Evolutionary conservation across 2,797 vertebrate genomes (phyloP), one percentile per base, ranked within the genome.

Genomic region (Acanthopagrus latus): DNA sequence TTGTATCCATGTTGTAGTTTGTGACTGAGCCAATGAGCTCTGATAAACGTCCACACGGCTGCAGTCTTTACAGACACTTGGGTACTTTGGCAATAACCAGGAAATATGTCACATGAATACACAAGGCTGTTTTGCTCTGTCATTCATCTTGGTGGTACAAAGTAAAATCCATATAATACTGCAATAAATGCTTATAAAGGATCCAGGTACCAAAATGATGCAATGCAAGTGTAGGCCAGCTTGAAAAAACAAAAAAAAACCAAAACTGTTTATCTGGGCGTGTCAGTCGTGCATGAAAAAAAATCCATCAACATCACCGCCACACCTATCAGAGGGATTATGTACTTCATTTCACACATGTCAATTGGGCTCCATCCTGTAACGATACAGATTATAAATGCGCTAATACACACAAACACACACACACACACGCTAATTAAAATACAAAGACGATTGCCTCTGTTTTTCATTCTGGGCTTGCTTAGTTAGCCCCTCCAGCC

Each of bases 281-380:
- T 38, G 23, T 25, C 23, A 44, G n/a, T 78, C 43, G 12, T 47
- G 11, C 7, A 41, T n/a, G 17, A 55, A 52, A n/a, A 29, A 48
- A 65, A 33, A 52, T 51, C 25, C 44, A 60, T 72, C 52, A 44
- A 12, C 43, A 23, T 64, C 48, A 29, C 47, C 10, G 6, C 82
- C 83, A 71, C 16, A 77, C 56, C 72, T 64, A 51, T 58, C 64
- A 64, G n/a, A 44, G 27, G 55, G 67, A 74, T 83, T 76, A 75
- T 38, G 38, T 41, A 76, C 74, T 68, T 88, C 18, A 84, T 81
- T 78, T 81, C 70, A 84, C 79, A 71, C 23, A 20, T 50, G 60
- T 82, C 73, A 78, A 44, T 17, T 58, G 12, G 54, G 41, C 4
- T 59, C 56, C 11, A 55, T 74, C 44, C 75, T 12, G 25, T 81